Conservation (phyloP, 2,797 vertebrate genomes). For the Bryconaethiops microstoma region DNA sequence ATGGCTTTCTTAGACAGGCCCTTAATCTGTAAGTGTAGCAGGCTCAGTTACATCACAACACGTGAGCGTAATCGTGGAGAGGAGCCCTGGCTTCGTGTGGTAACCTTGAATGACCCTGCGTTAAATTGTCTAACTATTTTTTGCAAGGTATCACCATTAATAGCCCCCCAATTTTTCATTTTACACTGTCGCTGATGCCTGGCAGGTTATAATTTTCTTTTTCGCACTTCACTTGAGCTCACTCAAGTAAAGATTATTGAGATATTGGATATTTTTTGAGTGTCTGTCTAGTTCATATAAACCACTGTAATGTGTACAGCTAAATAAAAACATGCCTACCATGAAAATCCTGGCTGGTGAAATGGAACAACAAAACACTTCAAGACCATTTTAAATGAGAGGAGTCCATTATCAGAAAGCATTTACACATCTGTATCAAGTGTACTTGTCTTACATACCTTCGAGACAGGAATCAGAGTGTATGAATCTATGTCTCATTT, state of each 20-base stretch:
- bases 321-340: conserved; percentile 76
- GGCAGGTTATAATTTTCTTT: conserved; percentile 88
- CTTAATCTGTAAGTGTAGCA: conserved; percentile 5
- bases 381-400: conserved; percentile 66
- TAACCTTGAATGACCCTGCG: conserved; percentile 84
- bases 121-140: conserved; percentile 83
- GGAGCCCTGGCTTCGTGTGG: conserved; percentile 68
- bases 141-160: conserved; percentile 80
- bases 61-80: neutral
- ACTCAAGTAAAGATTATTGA: conserved; percentile 86
- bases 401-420: conserved; percentile 46
- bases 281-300: conserved; percentile 69
- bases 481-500: too few relatives aligned
- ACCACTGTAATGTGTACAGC: conserved; percentile 69
- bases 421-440: neutral
- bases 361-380: conserved; percentile 65
- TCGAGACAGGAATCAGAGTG: too few relatives aligned
- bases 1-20: conserved; percentile 4
- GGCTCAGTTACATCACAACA: conserved; percentile 1
- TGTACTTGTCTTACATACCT: neutral
- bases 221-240: conserved; percentile 83
- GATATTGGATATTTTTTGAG: conserved; percentile 80
- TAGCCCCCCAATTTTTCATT: conserved; percentile 87
- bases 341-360: conserved; percentile 58
- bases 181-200: conserved; percentile 85